Evolutionary conservation across 2,797 vertebrate species (phyloP), one percentile per base, ranked within the genome.

Genomic region (Rhinoraja longicauda): DNA sequence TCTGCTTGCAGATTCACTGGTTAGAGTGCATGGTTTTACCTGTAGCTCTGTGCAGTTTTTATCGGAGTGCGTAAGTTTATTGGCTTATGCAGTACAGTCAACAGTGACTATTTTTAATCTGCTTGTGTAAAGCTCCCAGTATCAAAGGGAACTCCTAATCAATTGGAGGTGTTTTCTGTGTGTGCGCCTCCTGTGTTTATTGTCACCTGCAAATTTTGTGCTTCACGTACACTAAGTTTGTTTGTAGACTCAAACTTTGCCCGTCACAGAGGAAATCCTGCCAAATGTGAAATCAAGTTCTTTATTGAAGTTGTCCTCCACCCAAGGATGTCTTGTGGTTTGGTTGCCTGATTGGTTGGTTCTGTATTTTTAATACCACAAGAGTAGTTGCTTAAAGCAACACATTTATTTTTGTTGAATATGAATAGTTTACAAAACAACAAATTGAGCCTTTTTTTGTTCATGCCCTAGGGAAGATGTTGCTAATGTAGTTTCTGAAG

Each of bases 391-490:
- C 64, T 45, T 36, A 72, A 70, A 45, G 67, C 88, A 70, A 91
- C 19, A 72, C 1, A 4, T 26, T 29, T 88, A 5, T 29, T 26
- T 64, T 82, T 82, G 24, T 36, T 76, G 10, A 13, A 76, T 26
- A 93, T 84, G 29, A 59, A 67, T 32, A 21, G 32, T 21, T 88
- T 67, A n/a, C 9, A 53, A 4, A 78, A 81, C 36, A 78, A 81
- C 64, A 76, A 59, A 13, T 93, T 36, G 39, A n/a, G 76, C 62
- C 59, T 62, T 95, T 94, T 93, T 94, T 93, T 94, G 93, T 95
- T 94, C 93, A 93, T 93, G 94, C 93, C 93, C 0, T 94, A 99
- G 98, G 96, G 97, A 96, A 94, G 95, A 96, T 93, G 94, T 95
- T 93, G 94, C 94, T 96, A 96, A 98, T 96, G 96, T 94, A 93